phyloP scores from a whole-genome alignment of 2,113 vertebrate genomes.

The Antechinus stuartii region DNA sequence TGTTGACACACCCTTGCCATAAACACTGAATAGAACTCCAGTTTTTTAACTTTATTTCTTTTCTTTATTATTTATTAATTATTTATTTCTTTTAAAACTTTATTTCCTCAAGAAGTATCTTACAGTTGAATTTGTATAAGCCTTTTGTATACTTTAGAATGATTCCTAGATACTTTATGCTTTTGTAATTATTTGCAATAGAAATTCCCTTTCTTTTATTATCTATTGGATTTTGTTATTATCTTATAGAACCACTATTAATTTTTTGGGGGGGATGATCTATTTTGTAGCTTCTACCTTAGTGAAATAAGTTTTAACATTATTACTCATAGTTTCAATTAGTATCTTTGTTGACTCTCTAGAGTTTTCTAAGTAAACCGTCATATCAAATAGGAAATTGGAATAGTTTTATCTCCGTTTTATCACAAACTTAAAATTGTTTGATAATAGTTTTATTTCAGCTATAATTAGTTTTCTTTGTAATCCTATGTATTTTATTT shows the following conservation, averaged over 20 bases:
- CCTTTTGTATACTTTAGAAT: neutral
- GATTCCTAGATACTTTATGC: neutral
- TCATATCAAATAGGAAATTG: neutral
- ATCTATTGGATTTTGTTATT: neutral
- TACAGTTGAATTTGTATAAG: neutral
- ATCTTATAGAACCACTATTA: neutral
- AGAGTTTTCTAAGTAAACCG: neutral
- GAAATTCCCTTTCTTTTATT: neutral
- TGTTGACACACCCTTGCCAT: neutral
- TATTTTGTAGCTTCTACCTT: neutral
- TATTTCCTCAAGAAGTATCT: neutral
- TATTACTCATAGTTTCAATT: neutral
- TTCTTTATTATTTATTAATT: neutral
- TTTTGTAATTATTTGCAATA: neutral
- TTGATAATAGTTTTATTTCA: no score
- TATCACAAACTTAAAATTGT: neutral
- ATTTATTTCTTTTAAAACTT: neutral
- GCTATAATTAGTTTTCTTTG: no score
- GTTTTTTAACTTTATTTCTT: neutral
- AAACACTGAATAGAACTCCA: neutral
- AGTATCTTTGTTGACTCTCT: neutral
- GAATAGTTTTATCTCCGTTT: neutral
- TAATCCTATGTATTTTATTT: no score
- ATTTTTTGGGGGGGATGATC: neutral
- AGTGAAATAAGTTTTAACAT: neutral